phyloP scores from a whole-genome alignment of 2,797 vertebrate genomes.

The Enteromius radiatus region DNA sequence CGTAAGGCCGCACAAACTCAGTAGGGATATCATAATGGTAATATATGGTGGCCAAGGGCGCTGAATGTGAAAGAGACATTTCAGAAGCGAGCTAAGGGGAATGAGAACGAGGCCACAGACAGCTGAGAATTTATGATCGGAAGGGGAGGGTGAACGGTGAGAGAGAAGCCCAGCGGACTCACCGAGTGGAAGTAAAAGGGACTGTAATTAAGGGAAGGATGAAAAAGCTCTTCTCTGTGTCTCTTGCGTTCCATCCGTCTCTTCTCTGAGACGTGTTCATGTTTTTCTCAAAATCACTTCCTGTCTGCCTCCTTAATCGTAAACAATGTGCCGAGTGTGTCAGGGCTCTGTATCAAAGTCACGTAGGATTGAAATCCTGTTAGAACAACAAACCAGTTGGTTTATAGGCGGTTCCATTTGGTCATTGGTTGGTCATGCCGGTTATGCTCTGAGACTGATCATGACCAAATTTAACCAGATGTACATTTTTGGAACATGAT shows the following conservation, averaged over 20 bases:
- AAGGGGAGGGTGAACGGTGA: not conserved
- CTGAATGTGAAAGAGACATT: conserved; percentile 35
- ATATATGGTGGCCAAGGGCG: conserved; percentile 18
- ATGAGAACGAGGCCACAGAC: conserved; percentile 35
- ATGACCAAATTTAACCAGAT: not conserved
- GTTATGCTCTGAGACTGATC: not conserved
- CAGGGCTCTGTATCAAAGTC: conserved; percentile 11
- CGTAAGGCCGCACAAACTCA: conserved; percentile 6
- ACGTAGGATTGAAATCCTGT: conserved; percentile 15
- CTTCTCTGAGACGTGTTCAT: conserved; percentile 27
- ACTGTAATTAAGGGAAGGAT: conserved; percentile 53
- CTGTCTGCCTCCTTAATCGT: conserved; percentile 2
- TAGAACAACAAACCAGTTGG: not conserved
- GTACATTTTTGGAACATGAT: not conserved
- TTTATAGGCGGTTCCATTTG: not conserved
- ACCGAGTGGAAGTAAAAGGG: conserved; percentile 50
- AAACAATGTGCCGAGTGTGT: conserved; percentile 21
- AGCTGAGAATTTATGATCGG: conserved; percentile 44
- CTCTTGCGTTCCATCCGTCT: conserved; percentile 25
- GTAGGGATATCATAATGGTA: conserved; percentile 21
- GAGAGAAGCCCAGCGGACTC: conserved; percentile 42
- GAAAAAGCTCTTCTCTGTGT: conserved; percentile 39
- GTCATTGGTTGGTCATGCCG: not conserved
- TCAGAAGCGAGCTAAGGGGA: conserved; percentile 30
- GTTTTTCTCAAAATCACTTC: conserved; percentile 30